These are phyloP conservation scores for Microtus richardsoni DNA, from an alignment of 2,113 vertebrate species.

Conservation along the genomic window DNA sequence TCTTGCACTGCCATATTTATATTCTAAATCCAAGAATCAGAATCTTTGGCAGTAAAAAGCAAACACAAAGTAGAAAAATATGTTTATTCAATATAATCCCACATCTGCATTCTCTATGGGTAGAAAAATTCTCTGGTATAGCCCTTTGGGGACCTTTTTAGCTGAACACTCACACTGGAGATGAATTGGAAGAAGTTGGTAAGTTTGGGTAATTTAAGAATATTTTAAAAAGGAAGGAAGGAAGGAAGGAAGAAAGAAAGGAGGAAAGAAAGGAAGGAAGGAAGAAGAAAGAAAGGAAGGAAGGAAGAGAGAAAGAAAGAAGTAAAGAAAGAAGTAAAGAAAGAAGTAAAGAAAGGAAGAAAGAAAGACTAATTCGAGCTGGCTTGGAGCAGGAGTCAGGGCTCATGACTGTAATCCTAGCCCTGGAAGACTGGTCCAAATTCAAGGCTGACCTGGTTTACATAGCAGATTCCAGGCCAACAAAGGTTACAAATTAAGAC, in stretches of 20 bases:
- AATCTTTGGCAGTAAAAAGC: not conserved
- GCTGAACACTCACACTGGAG: not conserved
- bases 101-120: not conserved
- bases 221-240: too few relatives aligned
- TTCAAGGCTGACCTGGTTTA: not conserved
- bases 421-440: not conserved
- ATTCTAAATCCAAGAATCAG: conserved; percentile 38
- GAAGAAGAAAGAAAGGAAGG: accelerated
- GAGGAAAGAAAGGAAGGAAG: too few relatives aligned
- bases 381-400: not conserved
- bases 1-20: conserved; percentile 4
- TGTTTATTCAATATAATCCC: not conserved
- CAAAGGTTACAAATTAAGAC: not conserved
- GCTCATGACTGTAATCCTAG: not conserved
- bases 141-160: not conserved
- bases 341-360: too few relatives aligned
- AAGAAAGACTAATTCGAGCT: not conserved
- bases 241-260: accelerated
- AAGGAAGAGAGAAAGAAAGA: not conserved
- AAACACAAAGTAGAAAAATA: conserved; percentile 26
- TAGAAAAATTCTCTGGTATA: not conserved
- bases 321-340: not conserved
- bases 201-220: conserved; percentile 15
- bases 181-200: conserved; percentile 10
- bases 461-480: not conserved